Conservation (phyloP, 2,888 invertebrate species). For the Fragum sueziense region DNA sequence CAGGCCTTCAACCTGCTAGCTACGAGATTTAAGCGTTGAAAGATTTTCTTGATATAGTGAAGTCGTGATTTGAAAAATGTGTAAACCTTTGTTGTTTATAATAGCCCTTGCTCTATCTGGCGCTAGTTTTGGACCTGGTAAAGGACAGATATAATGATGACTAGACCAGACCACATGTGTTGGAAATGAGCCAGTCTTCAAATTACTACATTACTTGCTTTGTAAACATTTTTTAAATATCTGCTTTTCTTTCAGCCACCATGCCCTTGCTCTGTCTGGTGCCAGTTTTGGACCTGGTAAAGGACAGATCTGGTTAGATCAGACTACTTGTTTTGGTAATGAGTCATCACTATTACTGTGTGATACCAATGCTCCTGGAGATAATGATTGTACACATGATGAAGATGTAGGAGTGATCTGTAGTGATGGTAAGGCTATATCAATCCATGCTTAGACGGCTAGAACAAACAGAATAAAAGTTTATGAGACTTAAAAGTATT, state of each 20-base stretch:
- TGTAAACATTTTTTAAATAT: too few species aligned
- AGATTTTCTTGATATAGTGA: too few species aligned
- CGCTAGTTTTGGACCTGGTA: slow-evolving; percentile 63
- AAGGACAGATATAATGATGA: slow-evolving; percentile 64
- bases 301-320: slow-evolving; percentile 65
- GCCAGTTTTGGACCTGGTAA: slow-evolving; percentile 64
- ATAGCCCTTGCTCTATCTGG: slow-evolving; percentile 58
- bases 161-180: slow-evolving; percentile 65
- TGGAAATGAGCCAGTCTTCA: slow-evolving; percentile 67
- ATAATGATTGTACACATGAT: slow-evolving; percentile 68
- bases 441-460: too few species aligned
- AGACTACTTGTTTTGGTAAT: slow-evolving; percentile 66
- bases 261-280: slow-evolving; percentile 58
- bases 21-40: too few species aligned
- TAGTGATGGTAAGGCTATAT: slow-evolving; percentile 60
- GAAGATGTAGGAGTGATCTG: slow-evolving; percentile 74
- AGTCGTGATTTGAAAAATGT: too few species aligned
- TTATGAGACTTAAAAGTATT: too few species aligned
- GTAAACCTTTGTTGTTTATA: too few species aligned
- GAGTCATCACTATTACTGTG: slow-evolving; percentile 62
- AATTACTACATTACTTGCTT: too few species aligned
- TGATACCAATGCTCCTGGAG: slow-evolving; percentile 62
- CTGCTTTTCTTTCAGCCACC: slow-evolving; percentile 56
- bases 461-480: too few species aligned
- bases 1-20: too few species aligned